Conservation (phyloP, 1,140 invertebrate genomes). For the Aethina tumida region DNA sequence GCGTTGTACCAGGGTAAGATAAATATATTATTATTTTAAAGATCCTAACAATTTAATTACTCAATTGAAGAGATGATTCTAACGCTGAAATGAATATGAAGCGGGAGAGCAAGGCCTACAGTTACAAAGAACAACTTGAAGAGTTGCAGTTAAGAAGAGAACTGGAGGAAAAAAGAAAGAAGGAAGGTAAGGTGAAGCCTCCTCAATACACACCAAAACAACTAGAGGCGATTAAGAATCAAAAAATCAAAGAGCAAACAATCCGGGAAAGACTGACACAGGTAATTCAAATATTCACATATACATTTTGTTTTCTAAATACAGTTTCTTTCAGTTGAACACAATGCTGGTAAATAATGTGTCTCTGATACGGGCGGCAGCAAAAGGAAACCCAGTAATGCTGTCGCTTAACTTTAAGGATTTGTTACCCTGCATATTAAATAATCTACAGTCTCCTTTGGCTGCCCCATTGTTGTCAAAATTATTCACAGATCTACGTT, state of each 20-base stretch:
- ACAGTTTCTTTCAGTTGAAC: slow-evolving; percentile 44
- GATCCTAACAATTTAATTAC: background rate
- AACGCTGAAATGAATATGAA: slow-evolving; percentile 78
- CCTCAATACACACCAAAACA: slow-evolving; percentile 77
- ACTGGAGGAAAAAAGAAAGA: slow-evolving; percentile 79
- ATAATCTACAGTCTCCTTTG: slow-evolving; percentile 55
- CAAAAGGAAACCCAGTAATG: slow-evolving; percentile 48
- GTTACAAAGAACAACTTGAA: slow-evolving; percentile 93
- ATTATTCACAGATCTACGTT: slow-evolving; percentile 48
- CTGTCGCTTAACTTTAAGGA: slow-evolving; percentile 53
- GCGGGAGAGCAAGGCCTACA: slow-evolving; percentile 93
- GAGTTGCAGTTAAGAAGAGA: slow-evolving; percentile 86
- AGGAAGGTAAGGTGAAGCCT: slow-evolving; percentile 71
- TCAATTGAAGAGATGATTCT: slow-evolving; percentile 45
- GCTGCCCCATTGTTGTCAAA: slow-evolving; percentile 53
- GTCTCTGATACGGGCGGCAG: slow-evolving; percentile 51
- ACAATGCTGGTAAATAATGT: slow-evolving; percentile 49
- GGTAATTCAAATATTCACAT: slow-evolving; percentile 36
- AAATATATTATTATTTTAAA: background rate
- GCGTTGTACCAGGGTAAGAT: slow-evolving; percentile 65
- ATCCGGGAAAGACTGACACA: slow-evolving; percentile 57
- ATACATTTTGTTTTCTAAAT: slow-evolving; percentile 6
- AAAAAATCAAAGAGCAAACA: slow-evolving; percentile 74
- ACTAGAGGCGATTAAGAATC: slow-evolving; percentile 80
- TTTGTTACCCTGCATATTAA: slow-evolving; percentile 51